These are phyloP conservation scores for Cremastinae sp. DNA, from an alignment of 2,888 invertebrate species.

Conservation along the genomic window DNA sequence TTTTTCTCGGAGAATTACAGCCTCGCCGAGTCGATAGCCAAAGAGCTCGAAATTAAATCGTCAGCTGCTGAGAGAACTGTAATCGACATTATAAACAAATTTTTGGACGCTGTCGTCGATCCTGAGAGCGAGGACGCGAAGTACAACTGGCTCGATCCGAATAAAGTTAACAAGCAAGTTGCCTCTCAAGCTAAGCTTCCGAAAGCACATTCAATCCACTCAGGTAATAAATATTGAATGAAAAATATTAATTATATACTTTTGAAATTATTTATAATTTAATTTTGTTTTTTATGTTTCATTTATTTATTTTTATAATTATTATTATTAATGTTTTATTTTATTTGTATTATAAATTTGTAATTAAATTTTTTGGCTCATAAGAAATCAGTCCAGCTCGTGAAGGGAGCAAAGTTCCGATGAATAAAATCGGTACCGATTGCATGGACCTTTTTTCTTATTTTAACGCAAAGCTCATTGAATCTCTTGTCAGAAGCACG, in stretches of 20 bases:
- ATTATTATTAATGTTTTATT: too few species aligned
- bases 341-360: not conserved
- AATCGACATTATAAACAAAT: constrained; percentile 89
- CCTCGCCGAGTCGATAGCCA: constrained; percentile 81
- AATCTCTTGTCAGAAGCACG: constrained; percentile 88
- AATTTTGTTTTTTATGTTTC: too few species aligned
- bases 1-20: constrained; percentile 85
- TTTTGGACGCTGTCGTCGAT: constrained; percentile 85
- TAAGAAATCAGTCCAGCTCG: constrained; percentile 85
- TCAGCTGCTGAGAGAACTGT: constrained; percentile 88
- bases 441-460: constrained; percentile 91
- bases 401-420: constrained; percentile 83
- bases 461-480: constrained; percentile 88
- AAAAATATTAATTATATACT: too few species aligned
- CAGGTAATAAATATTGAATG: too few species aligned
- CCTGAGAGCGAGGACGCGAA: constrained; percentile 83
- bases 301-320: too few species aligned
- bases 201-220: constrained; percentile 82
- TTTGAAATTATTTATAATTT: too few species aligned
- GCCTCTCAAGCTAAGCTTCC: constrained; percentile 82
- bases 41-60: constrained; percentile 83
- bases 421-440: constrained; percentile 85
- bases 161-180: constrained; percentile 83
- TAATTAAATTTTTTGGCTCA: constrained; percentile 1
- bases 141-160: constrained; percentile 85